phyloP scores from a whole-genome alignment of 2,888 invertebrate species.

The Tanypteryx hageni region DNA sequence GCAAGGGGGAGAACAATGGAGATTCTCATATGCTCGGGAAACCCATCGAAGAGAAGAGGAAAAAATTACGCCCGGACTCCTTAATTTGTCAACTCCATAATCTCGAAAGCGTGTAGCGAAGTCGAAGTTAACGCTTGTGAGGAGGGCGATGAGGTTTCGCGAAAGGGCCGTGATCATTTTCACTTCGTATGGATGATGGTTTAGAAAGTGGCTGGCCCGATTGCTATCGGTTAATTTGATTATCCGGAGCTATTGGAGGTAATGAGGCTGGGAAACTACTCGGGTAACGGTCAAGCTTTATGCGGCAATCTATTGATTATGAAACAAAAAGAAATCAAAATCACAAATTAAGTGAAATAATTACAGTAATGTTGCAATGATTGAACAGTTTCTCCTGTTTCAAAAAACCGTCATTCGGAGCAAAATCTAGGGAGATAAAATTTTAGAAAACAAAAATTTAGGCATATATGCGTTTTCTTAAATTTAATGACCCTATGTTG shows the following conservation, averaged over 20 bases:
- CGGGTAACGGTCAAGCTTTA: neutral
- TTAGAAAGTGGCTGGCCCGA: neutral
- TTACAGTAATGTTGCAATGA: too few species aligned
- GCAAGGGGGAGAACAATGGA: conserved; percentile 2
- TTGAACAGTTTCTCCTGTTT: too few species aligned
- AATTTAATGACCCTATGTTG: too few species aligned
- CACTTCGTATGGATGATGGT: neutral
- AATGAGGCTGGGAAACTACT: neutral
- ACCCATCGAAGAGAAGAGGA: neutral
- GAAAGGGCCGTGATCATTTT: neutral
- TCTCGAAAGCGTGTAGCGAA: neutral
- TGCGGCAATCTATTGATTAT: neutral
- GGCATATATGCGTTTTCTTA: too few species aligned
- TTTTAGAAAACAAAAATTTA: too few species aligned
- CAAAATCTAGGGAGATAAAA: too few species aligned
- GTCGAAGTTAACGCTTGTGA: neutral
- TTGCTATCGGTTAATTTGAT: conserved; percentile 8
- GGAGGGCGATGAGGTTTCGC: neutral
- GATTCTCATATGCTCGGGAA: neutral
- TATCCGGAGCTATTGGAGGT: neutral
- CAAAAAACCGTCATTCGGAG: too few species aligned
- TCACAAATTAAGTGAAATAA: too few species aligned
- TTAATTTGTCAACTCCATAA: neutral
- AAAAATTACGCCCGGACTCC: neutral
- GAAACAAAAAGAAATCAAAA: neutral